phyloP scores from a whole-genome alignment of 1,140 invertebrate genomes.

The Cyphomyrmex costatus region DNA sequence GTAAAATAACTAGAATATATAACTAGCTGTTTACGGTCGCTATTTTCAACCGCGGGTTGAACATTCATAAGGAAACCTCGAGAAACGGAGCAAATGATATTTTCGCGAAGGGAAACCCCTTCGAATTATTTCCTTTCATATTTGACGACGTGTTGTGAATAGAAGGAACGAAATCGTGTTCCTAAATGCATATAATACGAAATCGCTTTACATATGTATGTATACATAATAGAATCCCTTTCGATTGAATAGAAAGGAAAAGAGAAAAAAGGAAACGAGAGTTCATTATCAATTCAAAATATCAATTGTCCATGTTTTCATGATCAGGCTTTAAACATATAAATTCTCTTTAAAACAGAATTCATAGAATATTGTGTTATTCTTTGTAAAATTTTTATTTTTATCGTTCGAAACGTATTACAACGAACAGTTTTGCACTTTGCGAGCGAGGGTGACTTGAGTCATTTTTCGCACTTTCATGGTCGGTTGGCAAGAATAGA shows the following conservation, averaged over 20 bases:
- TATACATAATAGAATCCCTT: background rate
- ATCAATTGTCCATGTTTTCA: background rate
- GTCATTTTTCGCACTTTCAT: background rate
- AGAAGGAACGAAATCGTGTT: background rate
- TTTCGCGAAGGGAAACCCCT: background rate
- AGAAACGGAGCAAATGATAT: background rate
- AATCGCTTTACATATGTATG: background rate
- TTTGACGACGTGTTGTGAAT: background rate
- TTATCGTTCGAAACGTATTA: background rate
- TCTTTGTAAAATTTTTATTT: conserved; percentile 13
- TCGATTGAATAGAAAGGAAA: background rate
- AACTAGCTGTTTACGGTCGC: background rate
- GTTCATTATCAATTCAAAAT: background rate
- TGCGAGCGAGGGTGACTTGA: background rate
- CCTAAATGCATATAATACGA: background rate
- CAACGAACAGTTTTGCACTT: background rate
- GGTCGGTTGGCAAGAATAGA: too few relatives aligned
- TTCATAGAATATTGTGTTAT: background rate
- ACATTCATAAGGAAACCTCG: background rate
- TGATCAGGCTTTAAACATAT: background rate
- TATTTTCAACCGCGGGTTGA: background rate
- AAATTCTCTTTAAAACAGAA: background rate
- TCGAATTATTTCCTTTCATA: background rate
- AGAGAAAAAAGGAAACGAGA: background rate
- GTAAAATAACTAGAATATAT: background rate